Conservation (phyloP, 2,888 invertebrate genomes). For the Catonia carolina region DNA sequence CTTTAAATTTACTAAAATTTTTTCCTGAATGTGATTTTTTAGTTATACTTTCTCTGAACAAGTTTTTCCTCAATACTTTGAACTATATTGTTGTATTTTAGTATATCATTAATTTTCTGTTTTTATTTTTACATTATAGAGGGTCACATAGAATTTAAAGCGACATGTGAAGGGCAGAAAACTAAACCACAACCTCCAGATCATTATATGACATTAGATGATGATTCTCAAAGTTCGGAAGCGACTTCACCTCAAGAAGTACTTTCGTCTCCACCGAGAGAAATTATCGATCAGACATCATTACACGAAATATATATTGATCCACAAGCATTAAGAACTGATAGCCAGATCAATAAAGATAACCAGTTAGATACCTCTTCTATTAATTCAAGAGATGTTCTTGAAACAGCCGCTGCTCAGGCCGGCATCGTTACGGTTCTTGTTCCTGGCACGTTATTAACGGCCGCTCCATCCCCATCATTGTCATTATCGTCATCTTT, state of each 20-base stretch:
- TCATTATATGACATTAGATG: conserved; percentile 81
- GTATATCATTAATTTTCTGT: too few relatives aligned
- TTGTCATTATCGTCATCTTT: conserved; percentile 31
- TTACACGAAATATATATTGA: conserved; percentile 2
- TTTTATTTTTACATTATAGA: too few relatives aligned
- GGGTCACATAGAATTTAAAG: conserved; percentile 85
- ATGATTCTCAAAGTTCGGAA: conserved; percentile 80
- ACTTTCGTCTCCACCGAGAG: conserved; percentile 47
- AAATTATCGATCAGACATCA: conserved; percentile 35
- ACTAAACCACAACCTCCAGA: conserved; percentile 79
- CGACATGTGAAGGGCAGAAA: conserved; percentile 83
- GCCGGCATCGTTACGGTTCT: conserved; percentile 64
- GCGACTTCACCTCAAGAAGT: conserved; percentile 30
- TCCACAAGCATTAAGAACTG: background rate
- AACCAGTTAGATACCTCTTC: conserved; percentile 18
- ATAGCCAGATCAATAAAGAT: background rate
- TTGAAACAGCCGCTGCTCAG: conserved; percentile 56
- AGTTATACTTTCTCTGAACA: too few relatives aligned
- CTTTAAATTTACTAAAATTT: too few relatives aligned
- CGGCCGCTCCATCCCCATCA: conserved; percentile 43
- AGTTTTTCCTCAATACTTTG: too few relatives aligned
- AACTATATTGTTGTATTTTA: too few relatives aligned
- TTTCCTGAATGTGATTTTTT: too few relatives aligned
- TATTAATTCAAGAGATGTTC: conserved; percentile 43
- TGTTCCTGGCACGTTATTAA: conserved; percentile 41